Conservation (phyloP, 2,888 invertebrate species). For the Druceiella hillmani region DNA sequence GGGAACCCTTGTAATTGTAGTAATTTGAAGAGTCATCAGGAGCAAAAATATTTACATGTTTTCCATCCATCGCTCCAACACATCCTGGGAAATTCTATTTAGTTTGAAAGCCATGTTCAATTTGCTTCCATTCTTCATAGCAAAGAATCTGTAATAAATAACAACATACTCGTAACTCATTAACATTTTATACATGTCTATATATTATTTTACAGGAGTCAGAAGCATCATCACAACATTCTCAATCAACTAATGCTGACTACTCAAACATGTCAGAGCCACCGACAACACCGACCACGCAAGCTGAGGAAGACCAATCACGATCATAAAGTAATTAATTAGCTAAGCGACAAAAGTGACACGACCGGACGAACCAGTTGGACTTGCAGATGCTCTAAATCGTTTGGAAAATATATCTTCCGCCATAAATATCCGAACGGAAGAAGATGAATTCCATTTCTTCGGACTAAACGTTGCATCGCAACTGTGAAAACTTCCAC, state of each 20-base stretch:
- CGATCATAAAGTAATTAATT: not conserved
- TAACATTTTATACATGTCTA: not conserved
- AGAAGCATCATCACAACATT: slow-evolving; percentile 1
- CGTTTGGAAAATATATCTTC: slow-evolving; percentile 4
- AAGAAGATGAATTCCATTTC: slow-evolving; percentile 13
- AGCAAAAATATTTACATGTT: slow-evolving; percentile 20
- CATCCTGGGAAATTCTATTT: slow-evolving; percentile 20
- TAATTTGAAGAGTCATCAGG: slow-evolving; percentile 19
- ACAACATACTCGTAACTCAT: too few species aligned
- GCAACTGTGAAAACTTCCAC: slow-evolving; percentile 15
- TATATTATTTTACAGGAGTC: slow-evolving; percentile 3
- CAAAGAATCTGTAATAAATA: slow-evolving; percentile 10
- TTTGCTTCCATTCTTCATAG: slow-evolving; percentile 13
- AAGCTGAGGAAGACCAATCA: slow-evolving; percentile 2
- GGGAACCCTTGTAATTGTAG: slow-evolving; percentile 21
- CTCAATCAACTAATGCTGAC: slow-evolving; percentile 3
- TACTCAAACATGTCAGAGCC: slow-evolving; percentile 2
- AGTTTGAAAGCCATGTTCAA: slow-evolving; percentile 11
- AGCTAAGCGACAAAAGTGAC: slow-evolving; percentile 2
- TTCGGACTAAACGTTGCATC: slow-evolving; percentile 15
- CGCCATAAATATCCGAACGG: slow-evolving; percentile 2
- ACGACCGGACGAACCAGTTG: slow-evolving; percentile 3
- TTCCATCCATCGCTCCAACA: slow-evolving; percentile 21
- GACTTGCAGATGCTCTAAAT: slow-evolving; percentile 2
- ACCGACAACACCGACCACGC: slow-evolving; percentile 4